Percentiles rank a stretch among this genome's conserved stretches.
Conservation (phyloP, 2,113 vertebrate genomes). For the Leptodactylus fuscus region DNA sequence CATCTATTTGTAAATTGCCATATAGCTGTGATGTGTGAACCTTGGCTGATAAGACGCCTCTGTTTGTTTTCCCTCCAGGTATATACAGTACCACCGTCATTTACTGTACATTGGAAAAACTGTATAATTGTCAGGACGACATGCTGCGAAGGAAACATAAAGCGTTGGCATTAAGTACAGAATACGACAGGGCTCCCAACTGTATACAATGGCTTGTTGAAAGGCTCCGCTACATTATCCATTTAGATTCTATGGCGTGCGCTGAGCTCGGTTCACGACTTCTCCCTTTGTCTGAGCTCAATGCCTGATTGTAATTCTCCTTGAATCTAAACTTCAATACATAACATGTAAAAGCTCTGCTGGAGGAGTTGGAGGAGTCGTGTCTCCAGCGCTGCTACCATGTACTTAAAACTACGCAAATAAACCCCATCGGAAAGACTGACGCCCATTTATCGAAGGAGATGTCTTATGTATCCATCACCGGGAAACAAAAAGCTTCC, state of each 20-base stretch:
- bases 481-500: neutral
- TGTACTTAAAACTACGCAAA: slow-evolving; percentile 9
- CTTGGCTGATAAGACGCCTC: neutral
- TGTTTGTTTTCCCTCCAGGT: slow-evolving; percentile 9
- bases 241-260: neutral
- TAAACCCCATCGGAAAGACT: neutral
- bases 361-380: neutral
- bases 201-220: neutral
- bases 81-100: neutral
- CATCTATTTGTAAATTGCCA: neutral
- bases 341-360: neutral
- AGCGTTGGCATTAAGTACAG: neutral
- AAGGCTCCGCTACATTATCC: slow-evolving; percentile 28
- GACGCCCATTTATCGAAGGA: neutral
- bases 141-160: neutral
- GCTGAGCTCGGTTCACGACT: neutral
- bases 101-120: neutral
- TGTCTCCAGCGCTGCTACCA: neutral
- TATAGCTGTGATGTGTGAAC: neutral
- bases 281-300: slow-evolving; percentile 13
- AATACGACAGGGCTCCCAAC: neutral
- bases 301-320: slow-evolving; percentile 35
- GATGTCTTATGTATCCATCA: slow-evolving; percentile 2
- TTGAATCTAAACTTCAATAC: slow-evolving; percentile 18
- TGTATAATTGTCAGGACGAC: neutral